Conservation (phyloP, 2,113 vertebrate genomes). For the Nasalis larvatus region DNA sequence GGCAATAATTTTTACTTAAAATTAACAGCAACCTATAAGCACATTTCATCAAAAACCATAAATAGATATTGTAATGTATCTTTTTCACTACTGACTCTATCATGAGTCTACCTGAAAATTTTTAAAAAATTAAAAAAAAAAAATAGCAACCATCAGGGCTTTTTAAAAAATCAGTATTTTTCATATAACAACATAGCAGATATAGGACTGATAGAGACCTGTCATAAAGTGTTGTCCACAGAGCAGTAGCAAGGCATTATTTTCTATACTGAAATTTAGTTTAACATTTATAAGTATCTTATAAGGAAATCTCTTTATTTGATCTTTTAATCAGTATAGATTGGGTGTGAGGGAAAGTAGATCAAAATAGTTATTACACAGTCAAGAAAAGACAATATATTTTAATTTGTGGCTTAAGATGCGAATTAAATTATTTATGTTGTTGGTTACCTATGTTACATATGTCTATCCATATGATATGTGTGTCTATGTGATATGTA, state of each 20-base stretch:
- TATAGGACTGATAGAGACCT: neutral
- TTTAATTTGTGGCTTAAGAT: neutral
- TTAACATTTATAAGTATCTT: constrained; percentile 8
- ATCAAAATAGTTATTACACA: neutral
- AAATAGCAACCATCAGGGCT: neutral
- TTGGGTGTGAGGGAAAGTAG: neutral
- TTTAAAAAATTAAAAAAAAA: neutral
- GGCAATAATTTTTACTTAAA: constrained; percentile 41
- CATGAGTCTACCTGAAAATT: neutral
- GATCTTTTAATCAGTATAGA: constrained; percentile 5
- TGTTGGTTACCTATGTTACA: neutral
- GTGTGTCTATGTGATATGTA: neutral
- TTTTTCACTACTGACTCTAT: constrained; percentile 13
- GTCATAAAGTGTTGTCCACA: neutral
- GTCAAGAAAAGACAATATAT: neutral
- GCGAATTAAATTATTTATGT: neutral
- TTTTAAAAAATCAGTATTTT: constrained; percentile 22
- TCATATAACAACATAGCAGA: neutral
- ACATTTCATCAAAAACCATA: constrained; percentile 49
- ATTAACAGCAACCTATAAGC: constrained; percentile 20
- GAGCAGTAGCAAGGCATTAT: neutral
- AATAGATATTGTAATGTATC: neutral
- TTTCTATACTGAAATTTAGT: neutral
- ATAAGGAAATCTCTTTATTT: neutral
- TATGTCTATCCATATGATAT: neutral